Percentiles rank a stretch among this genome's conserved stretches.
Evolutionary conservation across 2,113 vertebrate genomes (phyloP).

Genomic region (Cichladusa arquata): DNA sequence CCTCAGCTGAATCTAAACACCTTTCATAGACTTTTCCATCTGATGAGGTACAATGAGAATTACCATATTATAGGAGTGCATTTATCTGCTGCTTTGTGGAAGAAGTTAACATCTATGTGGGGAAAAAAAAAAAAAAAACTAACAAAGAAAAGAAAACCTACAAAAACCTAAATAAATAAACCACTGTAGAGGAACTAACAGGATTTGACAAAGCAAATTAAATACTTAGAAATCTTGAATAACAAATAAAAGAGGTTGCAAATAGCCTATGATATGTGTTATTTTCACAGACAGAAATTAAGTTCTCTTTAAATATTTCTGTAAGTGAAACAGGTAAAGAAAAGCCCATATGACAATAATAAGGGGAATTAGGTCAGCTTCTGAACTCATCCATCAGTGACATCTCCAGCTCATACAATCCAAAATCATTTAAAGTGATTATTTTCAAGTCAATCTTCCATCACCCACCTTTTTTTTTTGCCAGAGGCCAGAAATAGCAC

Average conservation of each 20-base stretch:
- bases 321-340: background rate
- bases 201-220: background rate
- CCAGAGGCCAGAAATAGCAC: slow-evolving; percentile 39
- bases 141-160: background rate
- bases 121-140: too few relatives aligned
- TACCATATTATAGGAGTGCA: background rate
- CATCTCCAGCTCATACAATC: background rate
- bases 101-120: background rate
- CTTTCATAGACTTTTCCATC: background rate
- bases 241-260: background rate
- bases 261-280: background rate
- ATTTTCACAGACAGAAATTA: background rate
- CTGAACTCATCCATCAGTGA: background rate
- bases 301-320: background rate
- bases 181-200: background rate
- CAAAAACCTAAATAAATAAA: background rate
- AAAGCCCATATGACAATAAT: background rate
- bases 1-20: background rate
- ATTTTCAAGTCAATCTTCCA: slow-evolving; percentile 25
- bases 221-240: background rate
- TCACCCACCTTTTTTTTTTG: background rate
- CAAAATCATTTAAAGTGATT: slow-evolving; percentile 28
- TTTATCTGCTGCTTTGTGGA: background rate
- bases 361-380: slow-evolving; percentile 5
- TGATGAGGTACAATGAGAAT: background rate